Evolutionary conservation across 2,797 vertebrate genomes (phyloP).

Genomic region (Antennarius maculatus): DNA sequence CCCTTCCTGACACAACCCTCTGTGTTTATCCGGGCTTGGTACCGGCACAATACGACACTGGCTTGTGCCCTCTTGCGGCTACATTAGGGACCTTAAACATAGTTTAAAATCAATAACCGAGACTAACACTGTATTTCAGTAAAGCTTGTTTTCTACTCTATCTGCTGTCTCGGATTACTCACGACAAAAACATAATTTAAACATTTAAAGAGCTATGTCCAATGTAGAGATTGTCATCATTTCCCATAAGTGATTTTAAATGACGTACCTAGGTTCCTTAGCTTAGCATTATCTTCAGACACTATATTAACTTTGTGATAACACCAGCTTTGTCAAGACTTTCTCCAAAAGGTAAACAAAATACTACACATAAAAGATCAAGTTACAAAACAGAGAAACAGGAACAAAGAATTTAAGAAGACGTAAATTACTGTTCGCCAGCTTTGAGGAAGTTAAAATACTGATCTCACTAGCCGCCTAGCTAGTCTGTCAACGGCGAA

Average conservation of each 20-base stretch:
- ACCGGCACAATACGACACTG: too few species aligned
- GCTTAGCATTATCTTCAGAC: constrained; percentile 11
- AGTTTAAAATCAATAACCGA: not conserved
- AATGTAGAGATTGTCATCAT: not conserved
- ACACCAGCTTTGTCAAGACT: not conserved
- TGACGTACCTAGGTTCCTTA: constrained; percentile 18
- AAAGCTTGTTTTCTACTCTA: not conserved
- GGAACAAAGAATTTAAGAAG: not conserved
- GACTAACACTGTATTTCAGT: not conserved
- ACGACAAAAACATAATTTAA: not conserved
- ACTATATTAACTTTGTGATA: constrained; percentile 1
- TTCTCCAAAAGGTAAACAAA: not conserved
- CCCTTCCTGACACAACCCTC: too few species aligned
- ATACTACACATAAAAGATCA: not conserved
- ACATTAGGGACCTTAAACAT: too few species aligned
- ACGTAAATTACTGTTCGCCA: not conserved
- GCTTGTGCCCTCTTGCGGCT: too few species aligned
- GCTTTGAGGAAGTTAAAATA: constrained; percentile 44
- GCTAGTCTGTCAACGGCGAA: constrained; percentile 33
- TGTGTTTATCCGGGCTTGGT: too few species aligned
- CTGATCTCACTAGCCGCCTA: constrained; percentile 47
- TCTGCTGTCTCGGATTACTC: too few species aligned
- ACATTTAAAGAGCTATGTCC: not conserved
- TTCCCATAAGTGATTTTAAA: not conserved
- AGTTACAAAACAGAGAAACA: not conserved